phyloP scores from a whole-genome alignment of 2,888 invertebrate species.

The Netelia virgata region DNA sequence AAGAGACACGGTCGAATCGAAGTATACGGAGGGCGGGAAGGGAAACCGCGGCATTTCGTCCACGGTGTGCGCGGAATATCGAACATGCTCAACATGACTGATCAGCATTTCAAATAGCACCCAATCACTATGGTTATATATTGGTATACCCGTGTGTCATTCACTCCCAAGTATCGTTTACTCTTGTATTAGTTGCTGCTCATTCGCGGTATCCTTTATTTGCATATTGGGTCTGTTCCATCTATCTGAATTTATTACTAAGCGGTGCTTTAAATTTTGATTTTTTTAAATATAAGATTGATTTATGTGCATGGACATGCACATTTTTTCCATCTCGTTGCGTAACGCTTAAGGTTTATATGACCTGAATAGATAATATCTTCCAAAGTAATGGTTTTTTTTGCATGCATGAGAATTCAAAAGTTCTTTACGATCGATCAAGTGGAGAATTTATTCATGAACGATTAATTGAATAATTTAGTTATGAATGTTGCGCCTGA shows the following conservation, averaged over 20 bases:
- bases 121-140: constrained; percentile 20
- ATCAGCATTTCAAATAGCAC: constrained; percentile 27
- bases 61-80: constrained; percentile 31
- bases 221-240: not conserved
- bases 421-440: too few species aligned
- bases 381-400: too few species aligned
- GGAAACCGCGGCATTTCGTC: constrained; percentile 45
- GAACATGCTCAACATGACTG: constrained; percentile 22
- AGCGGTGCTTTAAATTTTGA: too few species aligned
- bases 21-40: constrained; percentile 8
- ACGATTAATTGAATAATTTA: too few species aligned
- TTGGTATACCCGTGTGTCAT: not conserved
- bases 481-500: too few species aligned
- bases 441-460: too few species aligned
- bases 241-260: not conserved
- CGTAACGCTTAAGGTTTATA: too few species aligned
- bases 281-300: too few species aligned
- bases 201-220: not conserved
- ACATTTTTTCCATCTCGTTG: not conserved
- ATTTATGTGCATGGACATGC: too few species aligned
- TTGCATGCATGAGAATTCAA: too few species aligned
- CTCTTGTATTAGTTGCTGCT: not conserved
- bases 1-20: constrained; percentile 43
- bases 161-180: not conserved
- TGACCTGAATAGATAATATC: too few species aligned